These are phyloP conservation scores for Enteromius afrohamiltoni DNA, from an alignment of 2,797 vertebrate genomes.

Conservation along the genomic window DNA sequence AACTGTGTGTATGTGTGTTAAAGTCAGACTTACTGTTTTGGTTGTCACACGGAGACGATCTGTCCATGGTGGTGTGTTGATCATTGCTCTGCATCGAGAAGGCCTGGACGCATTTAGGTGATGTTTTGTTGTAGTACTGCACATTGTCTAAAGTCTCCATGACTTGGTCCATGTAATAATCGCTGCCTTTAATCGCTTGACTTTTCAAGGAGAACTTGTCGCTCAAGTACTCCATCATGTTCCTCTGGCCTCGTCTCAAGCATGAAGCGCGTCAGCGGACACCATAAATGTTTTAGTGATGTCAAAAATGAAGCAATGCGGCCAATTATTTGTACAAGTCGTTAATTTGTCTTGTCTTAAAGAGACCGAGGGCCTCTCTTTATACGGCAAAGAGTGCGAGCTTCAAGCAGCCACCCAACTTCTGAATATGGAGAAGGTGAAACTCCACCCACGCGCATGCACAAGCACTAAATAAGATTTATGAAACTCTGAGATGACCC, in stretches of 20 bases:
- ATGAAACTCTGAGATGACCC: constrained; percentile 38
- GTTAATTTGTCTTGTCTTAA: constrained; percentile 82
- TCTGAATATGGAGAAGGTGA: constrained; percentile 81
- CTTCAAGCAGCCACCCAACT: constrained; percentile 80
- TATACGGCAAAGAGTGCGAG: constrained; percentile 85
- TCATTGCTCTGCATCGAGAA: constrained; percentile 86
- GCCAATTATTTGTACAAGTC: constrained; percentile 66
- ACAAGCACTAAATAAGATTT: constrained; percentile 63
- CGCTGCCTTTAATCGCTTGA: constrained; percentile 85
- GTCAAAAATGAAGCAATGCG: constrained; percentile 45
- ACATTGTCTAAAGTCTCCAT: constrained; percentile 95
- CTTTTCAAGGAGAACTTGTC: constrained; percentile 94
- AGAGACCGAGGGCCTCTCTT: constrained; percentile 81
- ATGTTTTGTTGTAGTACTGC: constrained; percentile 90
- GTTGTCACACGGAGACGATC: constrained; percentile 88
- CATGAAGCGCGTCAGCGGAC: constrained; percentile 38
- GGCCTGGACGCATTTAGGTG: constrained; percentile 88
- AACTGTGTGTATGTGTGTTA: background rate
- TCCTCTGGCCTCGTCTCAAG: constrained; percentile 60
- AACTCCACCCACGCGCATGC: constrained; percentile 85
- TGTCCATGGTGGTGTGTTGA: constrained; percentile 82
- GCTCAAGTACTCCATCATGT: constrained; percentile 96
- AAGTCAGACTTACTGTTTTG: constrained; percentile 79
- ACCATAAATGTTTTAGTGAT: constrained; percentile 64
- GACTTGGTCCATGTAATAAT: constrained; percentile 96